phyloP scores from a whole-genome alignment of 2,113 vertebrate genomes.

The Forbesichthys agassizii region DNA sequence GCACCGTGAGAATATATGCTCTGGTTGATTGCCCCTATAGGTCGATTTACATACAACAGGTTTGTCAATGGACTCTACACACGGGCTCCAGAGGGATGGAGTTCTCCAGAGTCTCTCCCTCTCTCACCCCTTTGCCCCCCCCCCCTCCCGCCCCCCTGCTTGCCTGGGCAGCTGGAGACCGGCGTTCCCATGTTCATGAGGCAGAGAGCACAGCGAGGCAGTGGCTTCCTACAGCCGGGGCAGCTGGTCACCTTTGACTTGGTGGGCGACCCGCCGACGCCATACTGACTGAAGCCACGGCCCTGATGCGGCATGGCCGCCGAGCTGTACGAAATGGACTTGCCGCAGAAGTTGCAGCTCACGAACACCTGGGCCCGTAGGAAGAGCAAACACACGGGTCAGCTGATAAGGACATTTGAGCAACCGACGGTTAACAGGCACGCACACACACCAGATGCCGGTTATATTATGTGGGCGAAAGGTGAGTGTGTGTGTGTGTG shows the following conservation, averaged over 20 bases:
- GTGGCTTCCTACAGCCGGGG: constrained; percentile 95
- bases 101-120: no score
- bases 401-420: constrained; percentile 26
- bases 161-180: constrained; percentile 90
- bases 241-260: constrained; percentile 99
- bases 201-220: constrained; percentile 96
- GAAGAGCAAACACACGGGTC: constrained; percentile 44
- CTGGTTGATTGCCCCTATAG: no score
- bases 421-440: constrained; percentile 16
- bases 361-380: constrained; percentile 88
- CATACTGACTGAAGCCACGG: constrained; percentile 96
- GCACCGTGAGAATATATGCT: no score
- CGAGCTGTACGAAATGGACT: constrained; percentile 98
- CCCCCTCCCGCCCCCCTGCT: not conserved
- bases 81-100: no score
- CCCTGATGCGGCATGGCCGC: constrained; percentile 94
- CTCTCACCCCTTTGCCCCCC: no score
- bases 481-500: not conserved
- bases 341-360: constrained; percentile 99
- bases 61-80: no score
- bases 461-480: constrained; percentile 13
- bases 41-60: no score
- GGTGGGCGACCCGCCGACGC: constrained; percentile 95
- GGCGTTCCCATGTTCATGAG: constrained; percentile 99
- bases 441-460: constrained; percentile 45